Conservation (phyloP, 2,113 vertebrate genomes). For the Sturnira hondurensis region DNA sequence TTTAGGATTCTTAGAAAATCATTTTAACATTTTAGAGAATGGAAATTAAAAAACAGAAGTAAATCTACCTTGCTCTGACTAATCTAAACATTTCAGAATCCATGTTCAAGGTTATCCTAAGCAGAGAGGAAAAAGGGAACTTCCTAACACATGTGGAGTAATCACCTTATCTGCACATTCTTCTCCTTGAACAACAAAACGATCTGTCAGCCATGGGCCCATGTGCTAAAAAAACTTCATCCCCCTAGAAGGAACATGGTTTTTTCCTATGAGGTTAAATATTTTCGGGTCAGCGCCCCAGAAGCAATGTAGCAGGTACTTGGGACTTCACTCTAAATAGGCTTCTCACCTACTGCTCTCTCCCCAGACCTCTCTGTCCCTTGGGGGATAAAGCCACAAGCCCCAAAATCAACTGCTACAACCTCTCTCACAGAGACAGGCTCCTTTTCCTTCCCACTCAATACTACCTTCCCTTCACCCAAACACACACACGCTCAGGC, state of each 20-base stretch:
- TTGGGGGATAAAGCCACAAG: fast-evolving
- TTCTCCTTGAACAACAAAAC: background rate
- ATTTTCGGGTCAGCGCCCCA: background rate
- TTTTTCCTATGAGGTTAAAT: background rate
- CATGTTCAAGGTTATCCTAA: background rate
- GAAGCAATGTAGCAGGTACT: background rate
- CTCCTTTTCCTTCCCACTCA: background rate
- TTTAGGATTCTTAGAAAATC: background rate
- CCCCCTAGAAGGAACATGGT: background rate
- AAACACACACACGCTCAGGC: background rate
- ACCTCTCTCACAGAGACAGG: background rate
- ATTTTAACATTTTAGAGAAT: constrained; percentile 12
- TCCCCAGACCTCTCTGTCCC: background rate
- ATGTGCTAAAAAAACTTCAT: background rate
- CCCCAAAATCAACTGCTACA: background rate
- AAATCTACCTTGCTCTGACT: background rate
- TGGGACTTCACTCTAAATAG: background rate
- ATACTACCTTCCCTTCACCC: background rate
- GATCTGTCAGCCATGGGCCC: background rate
- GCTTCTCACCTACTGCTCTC: background rate
- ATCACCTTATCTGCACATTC: background rate
- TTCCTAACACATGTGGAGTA: background rate
- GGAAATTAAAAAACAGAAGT: background rate
- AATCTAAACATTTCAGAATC: background rate
- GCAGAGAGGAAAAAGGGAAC: background rate